A percentile compares a stretch with the other conserved stretches of the same genome.
Conservation (phyloP, 2,888 invertebrate genomes). For the Ptychoptera contaminata region DNA sequence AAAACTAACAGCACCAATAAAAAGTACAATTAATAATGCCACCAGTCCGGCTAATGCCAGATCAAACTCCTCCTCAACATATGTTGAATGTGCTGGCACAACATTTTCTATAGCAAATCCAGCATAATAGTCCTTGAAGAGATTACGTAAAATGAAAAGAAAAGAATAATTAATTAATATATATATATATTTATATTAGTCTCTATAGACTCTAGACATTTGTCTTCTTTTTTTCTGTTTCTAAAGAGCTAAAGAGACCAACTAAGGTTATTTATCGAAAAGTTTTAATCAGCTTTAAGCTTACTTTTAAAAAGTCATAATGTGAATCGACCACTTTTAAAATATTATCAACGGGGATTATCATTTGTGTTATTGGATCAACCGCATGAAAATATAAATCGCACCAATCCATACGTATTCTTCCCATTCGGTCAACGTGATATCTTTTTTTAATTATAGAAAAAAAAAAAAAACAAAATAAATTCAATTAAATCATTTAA, state of each 20-base stretch:
- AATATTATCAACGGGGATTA: conserved; percentile 61
- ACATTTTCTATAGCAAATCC: conserved; percentile 62
- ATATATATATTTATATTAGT: neutral
- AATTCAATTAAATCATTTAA: neutral
- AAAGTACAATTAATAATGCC: conserved; percentile 66
- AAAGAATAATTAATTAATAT: neutral
- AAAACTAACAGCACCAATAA: conserved; percentile 75
- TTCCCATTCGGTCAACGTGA: conserved; percentile 44
- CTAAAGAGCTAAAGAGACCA: conserved; percentile 10
- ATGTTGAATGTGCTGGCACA: conserved; percentile 48
- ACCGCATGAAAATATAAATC: conserved; percentile 76
- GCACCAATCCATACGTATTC: conserved; percentile 45
- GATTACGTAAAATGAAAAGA: neutral
- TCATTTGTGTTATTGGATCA: conserved; percentile 53
- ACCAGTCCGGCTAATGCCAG: conserved; percentile 74
- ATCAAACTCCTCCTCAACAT: conserved; percentile 63
- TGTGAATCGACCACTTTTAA: conserved; percentile 69
- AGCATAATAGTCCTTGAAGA: conserved; percentile 40
- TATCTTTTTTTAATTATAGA: conserved; percentile 28
- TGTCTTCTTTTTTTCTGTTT: neutral
- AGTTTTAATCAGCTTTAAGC: conserved; percentile 2
- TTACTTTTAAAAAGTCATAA: conserved; percentile 63
- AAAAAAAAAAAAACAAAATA: neutral
- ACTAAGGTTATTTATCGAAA: conserved; percentile 10
- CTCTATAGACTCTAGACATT: neutral